These are phyloP conservation scores for Rhipidura dahli DNA, from an alignment of 2,113 vertebrate genomes.

Conservation along the genomic window DNA sequence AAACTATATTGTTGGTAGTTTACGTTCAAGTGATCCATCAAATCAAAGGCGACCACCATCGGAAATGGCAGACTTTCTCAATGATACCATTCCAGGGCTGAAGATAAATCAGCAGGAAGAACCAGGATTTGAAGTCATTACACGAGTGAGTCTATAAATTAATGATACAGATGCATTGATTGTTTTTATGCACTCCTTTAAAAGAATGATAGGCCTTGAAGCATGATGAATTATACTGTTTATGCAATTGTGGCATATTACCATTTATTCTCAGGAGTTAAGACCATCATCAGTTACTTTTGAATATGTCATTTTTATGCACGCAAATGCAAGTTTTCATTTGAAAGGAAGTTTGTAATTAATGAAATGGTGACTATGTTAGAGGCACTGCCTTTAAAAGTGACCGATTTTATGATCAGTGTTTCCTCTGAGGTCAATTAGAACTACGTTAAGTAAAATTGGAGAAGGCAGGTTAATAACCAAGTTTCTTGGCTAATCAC, in stretches of 20 bases:
- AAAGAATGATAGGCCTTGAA: not conserved
- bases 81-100: constrained; percentile 90
- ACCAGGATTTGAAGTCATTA: constrained; percentile 98
- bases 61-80: constrained; percentile 89
- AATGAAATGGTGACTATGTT: not conserved
- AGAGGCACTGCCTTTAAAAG: not conserved
- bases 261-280: not conserved
- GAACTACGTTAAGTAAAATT: not conserved
- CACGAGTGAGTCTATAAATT: constrained; percentile 82
- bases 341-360: not conserved
- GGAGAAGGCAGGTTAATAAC: not conserved
- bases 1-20: constrained; percentile 91
- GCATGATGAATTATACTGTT: not conserved
- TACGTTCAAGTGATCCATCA: constrained; percentile 81
- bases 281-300: not conserved
- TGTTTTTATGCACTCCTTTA: not conserved
- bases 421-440: not conserved
- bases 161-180: not conserved
- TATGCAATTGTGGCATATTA: not conserved
- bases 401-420: not conserved
- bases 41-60: constrained; percentile 86
- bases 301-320: not conserved
- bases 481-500: not conserved
- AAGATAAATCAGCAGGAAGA: constrained; percentile 98
- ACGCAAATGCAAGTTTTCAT: not conserved